Conservation (phyloP, 64 coral and sea anemone genomes). For the Stichodactyla helianthus region DNA sequence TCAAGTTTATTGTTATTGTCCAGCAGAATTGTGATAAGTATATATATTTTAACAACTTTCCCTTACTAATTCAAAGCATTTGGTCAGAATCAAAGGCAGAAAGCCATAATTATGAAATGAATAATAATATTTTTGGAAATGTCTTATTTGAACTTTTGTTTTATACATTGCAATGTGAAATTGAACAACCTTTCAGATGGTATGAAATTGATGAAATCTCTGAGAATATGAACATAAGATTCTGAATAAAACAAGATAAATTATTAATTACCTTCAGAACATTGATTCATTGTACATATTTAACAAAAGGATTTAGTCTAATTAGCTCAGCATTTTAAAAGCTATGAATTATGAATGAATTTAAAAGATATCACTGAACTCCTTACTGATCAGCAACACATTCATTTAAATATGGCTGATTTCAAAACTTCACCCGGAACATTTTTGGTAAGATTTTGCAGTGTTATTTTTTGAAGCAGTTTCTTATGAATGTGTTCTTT, state of each 20-base stretch:
- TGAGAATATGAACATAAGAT: not conserved
- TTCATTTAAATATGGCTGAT: not conserved
- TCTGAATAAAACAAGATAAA: not conserved
- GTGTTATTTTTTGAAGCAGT: not conserved
- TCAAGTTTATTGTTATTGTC: too few species aligned
- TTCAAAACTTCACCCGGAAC: slow-evolving; percentile 22
- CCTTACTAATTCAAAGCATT: too few species aligned
- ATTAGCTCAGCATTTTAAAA: slow-evolving; percentile 1
- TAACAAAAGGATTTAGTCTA: slow-evolving; percentile 8
- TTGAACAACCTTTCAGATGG: too few species aligned
- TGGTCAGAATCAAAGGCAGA: too few species aligned
- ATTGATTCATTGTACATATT: slow-evolving; percentile 25
- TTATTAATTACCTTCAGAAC: not conserved
- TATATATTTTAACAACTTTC: too few species aligned
- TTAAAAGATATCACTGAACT: not conserved
- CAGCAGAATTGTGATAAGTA: too few species aligned
- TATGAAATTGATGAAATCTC: not conserved
- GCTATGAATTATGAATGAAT: not conserved
- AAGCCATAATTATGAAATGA: too few species aligned
- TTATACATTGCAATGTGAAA: too few species aligned
- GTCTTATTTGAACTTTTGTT: too few species aligned
- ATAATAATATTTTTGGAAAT: too few species aligned
- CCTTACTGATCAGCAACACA: not conserved
- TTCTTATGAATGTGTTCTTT: not conserved
- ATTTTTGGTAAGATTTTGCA: slow-evolving; percentile 4